These are phyloP conservation scores for Orientallactaga sibirica DNA, from an alignment of 2,797 vertebrate genomes.

Conservation along the genomic window DNA sequence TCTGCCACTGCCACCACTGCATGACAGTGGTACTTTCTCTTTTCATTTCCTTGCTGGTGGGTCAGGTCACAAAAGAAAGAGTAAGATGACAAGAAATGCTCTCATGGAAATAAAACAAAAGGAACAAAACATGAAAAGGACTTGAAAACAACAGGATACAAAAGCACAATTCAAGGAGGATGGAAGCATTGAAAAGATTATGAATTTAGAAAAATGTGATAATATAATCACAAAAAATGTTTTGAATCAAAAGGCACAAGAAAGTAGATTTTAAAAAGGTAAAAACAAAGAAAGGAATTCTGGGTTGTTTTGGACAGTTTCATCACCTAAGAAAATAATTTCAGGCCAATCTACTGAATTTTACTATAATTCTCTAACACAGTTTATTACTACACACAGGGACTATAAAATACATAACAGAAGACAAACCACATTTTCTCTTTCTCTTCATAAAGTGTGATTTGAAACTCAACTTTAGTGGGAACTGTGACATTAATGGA, in stretches of 20 bases:
- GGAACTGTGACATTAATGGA: constrained; percentile 15
- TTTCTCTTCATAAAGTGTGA: constrained; percentile 68
- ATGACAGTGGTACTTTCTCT: constrained; percentile 66
- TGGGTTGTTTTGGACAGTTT: constrained; percentile 76
- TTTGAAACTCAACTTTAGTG: constrained; percentile 62
- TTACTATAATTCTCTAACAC: constrained; percentile 84
- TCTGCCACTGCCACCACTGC: constrained; percentile 57
- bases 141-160: constrained; percentile 85
- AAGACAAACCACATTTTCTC: constrained; percentile 59
- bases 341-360: constrained; percentile 83
- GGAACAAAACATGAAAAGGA: constrained; percentile 86
- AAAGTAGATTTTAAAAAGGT: constrained; percentile 79
- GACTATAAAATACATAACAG: constrained; percentile 75
- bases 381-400: constrained; percentile 79
- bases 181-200: constrained; percentile 84
- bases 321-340: constrained; percentile 82
- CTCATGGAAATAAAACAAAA: constrained; percentile 85
- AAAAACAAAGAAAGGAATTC: constrained; percentile 20
- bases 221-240: constrained; percentile 82
- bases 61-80: constrained; percentile 86
- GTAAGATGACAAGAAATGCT: constrained; percentile 85
- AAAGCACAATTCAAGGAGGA: constrained; percentile 85
- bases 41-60: constrained; percentile 83
- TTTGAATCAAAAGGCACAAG: constrained; percentile 82
- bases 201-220: constrained; percentile 85